Evolutionary conservation across 2,888 invertebrate genomes (phyloP).

Genomic region (Andrena flavipes): DNA sequence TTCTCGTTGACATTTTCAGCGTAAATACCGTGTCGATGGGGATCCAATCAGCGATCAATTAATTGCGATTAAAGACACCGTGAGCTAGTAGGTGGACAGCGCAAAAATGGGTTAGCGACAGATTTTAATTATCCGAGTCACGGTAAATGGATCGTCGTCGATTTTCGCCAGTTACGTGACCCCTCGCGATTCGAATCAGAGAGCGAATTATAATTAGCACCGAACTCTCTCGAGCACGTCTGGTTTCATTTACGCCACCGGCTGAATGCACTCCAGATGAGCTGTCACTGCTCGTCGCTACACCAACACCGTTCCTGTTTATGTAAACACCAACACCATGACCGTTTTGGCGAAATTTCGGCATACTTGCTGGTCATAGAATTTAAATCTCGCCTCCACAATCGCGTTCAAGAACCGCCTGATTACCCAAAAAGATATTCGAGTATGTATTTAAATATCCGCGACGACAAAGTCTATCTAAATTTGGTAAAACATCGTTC

Average conservation of each 20-base stretch:
- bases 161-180: conserved; percentile 45
- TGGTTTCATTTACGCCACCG: conserved; percentile 42
- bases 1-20: background rate
- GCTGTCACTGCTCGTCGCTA: conserved; percentile 18
- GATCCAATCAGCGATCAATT: conserved; percentile 35
- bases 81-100: background rate
- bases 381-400: background rate
- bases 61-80: conserved; percentile 1
- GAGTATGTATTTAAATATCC: background rate
- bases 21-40: conserved; percentile 19
- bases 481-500: no score
- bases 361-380: background rate
- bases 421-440: no score
- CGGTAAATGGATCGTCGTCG: conserved; percentile 19
- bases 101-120: background rate
- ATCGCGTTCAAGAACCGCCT: no score
- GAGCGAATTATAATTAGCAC: conserved; percentile 60
- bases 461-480: background rate
- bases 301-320: conserved; percentile 19
- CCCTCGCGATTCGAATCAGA: conserved; percentile 30
- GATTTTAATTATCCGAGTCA: conserved; percentile 48
- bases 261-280: conserved; percentile 59
- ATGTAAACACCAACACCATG: conserved; percentile 29
- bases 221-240: conserved; percentile 38
- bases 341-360: conserved; percentile 1